Evolutionary conservation across 2,888 invertebrate genomes (phyloP).

Genomic region (Drosophila cognata): DNA sequence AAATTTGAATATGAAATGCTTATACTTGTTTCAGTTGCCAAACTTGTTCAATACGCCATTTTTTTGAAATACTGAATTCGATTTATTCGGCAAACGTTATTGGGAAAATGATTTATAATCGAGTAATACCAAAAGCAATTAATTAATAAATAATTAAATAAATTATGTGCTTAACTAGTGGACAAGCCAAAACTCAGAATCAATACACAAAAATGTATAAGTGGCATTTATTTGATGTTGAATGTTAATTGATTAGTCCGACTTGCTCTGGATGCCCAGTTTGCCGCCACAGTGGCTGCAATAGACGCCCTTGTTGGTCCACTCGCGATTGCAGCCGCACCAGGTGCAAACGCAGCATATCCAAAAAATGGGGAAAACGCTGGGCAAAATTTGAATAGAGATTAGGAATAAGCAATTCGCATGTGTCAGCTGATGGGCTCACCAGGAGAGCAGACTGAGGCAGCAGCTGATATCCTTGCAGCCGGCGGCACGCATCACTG

Average conservation of each 20-base stretch:
- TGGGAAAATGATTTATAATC: neutral
- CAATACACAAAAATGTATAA: conserved; percentile 15
- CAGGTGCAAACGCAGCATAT: conserved; percentile 80
- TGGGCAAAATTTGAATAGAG: conserved; percentile 16
- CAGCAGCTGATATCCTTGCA: conserved; percentile 78
- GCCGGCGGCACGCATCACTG: conserved; percentile 78
- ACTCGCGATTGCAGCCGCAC: conserved; percentile 81
- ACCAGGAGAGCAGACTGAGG: conserved; percentile 82
- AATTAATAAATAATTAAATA: conserved; percentile 3
- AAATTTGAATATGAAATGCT: neutral
- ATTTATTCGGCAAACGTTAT: neutral
- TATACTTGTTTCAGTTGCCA: neutral
- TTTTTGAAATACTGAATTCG: neutral
- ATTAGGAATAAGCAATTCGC: neutral
- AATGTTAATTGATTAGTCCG: conserved; percentile 60
- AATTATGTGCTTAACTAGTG: neutral
- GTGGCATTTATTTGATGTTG: conserved; percentile 52
- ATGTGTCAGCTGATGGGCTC: conserved; percentile 6
- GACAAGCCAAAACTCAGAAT: conserved; percentile 1
- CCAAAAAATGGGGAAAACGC: conserved; percentile 81
- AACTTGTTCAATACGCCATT: neutral
- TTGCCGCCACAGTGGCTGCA: conserved; percentile 81
- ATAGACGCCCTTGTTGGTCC: conserved; percentile 80
- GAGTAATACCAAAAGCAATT: neutral
- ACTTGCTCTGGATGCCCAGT: conserved; percentile 74